A percentile compares a stretch with the other conserved stretches of the same genome.
Evolutionary conservation across 2,888 invertebrate genomes (phyloP).

Genomic region (Latrodectus hesperus): DNA sequence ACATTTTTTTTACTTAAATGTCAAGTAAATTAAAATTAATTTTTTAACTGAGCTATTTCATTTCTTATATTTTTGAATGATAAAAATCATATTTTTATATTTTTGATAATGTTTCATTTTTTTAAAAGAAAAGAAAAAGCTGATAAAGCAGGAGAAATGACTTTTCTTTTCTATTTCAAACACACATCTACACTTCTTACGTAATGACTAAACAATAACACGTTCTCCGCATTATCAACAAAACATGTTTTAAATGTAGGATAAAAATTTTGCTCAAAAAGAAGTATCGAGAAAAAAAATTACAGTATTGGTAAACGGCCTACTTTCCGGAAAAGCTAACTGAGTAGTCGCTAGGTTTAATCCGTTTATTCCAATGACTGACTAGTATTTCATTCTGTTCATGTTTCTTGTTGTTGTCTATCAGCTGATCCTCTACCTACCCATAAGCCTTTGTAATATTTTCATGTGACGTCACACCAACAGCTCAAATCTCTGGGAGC

Average conservation of each 20-base stretch:
- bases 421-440: constrained; percentile 68
- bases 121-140: no score
- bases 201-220: no score
- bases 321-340: neutral
- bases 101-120: no score
- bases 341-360: neutral
- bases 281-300: neutral
- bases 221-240: no score
- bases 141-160: no score
- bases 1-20: neutral
- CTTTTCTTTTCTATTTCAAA: no score
- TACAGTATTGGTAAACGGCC: neutral
- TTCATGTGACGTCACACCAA: constrained; percentile 63
- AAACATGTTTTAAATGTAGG: no score
- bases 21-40: neutral
- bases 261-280: no score
- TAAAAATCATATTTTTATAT: no score
- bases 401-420: constrained; percentile 4
- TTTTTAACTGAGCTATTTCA: neutral
- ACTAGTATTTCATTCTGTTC: neutral
- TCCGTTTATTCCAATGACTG: neutral
- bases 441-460: constrained; percentile 66
- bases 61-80: no score
- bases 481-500: constrained; percentile 53
- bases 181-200: no score